A percentile compares a stretch with the other conserved stretches of the same genome.
These are phyloP conservation scores for Drosophila maculinotata DNA, from an alignment of 2,888 invertebrate species.

Conservation along the genomic window DNA sequence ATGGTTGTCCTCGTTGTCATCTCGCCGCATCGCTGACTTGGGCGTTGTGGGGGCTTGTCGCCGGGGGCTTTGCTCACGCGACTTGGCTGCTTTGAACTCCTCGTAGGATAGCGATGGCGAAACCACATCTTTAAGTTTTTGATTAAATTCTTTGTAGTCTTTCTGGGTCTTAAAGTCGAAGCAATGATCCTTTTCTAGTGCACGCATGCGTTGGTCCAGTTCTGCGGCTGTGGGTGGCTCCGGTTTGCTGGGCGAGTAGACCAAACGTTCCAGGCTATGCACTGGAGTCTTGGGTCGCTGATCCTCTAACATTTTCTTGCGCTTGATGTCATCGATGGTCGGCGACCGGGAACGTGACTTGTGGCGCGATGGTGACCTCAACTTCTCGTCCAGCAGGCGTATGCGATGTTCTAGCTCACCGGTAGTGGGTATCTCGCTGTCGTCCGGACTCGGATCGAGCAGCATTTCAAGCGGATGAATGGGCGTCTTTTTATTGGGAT, in stretches of 20 bases:
- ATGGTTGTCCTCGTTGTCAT: constrained; percentile 60
- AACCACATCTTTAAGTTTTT: constrained; percentile 75
- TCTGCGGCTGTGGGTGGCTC: constrained; percentile 80
- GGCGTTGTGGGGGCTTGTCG: constrained; percentile 66
- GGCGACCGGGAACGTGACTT: constrained; percentile 77
- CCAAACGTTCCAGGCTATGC: constrained; percentile 72
- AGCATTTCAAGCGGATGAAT: constrained; percentile 82
- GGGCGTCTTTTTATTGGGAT: constrained; percentile 68
- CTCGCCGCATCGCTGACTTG: constrained; percentile 71
- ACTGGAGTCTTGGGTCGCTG: constrained; percentile 66
- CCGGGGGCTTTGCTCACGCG: constrained; percentile 75
- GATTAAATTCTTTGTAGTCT: constrained; percentile 78
- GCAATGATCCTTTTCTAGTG: constrained; percentile 74
- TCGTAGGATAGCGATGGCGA: constrained; percentile 80
- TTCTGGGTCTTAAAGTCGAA: constrained; percentile 82
- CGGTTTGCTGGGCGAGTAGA: constrained; percentile 66
- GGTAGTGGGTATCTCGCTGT: constrained; percentile 78
- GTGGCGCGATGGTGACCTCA: constrained; percentile 60
- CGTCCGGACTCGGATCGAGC: constrained; percentile 81
- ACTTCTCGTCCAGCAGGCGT: constrained; percentile 76
- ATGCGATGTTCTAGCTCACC: constrained; percentile 83
- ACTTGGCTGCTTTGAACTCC: constrained; percentile 71
- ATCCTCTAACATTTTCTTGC: constrained; percentile 66
- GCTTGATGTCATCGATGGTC: constrained; percentile 74
- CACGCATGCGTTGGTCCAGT: constrained; percentile 78